These are phyloP conservation scores for Blera fallax DNA, from an alignment of 2,888 invertebrate species.

Conservation along the genomic window DNA sequence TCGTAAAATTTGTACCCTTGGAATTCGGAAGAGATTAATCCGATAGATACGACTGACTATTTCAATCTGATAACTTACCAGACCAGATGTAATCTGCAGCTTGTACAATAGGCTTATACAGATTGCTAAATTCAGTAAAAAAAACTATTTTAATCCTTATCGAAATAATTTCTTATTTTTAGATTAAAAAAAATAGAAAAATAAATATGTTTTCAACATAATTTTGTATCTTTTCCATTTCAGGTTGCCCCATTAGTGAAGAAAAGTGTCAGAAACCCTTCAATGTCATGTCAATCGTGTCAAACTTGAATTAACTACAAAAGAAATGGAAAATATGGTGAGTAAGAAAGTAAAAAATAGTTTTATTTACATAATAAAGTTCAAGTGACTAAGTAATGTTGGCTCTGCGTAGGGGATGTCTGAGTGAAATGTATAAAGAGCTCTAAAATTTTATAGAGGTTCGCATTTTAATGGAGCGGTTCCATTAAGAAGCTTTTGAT, in stretches of 20 bases:
- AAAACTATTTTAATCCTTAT: not conserved
- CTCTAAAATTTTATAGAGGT: too few species aligned
- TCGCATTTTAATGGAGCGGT: too few species aligned
- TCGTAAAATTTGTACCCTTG: not conserved
- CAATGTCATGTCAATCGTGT: conserved; percentile 45
- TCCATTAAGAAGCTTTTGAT: too few species aligned
- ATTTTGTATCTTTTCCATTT: conserved; percentile 18
- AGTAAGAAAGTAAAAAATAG: not conserved
- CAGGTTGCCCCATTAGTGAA: conserved; percentile 50
- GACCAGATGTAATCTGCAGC: too few species aligned
- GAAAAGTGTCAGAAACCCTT: conserved; percentile 31
- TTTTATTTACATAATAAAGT: not conserved
- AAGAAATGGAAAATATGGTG: conserved; percentile 65
- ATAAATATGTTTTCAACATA: not conserved
- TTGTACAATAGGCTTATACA: too few species aligned
- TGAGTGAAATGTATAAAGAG: too few species aligned
- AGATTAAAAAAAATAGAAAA: too few species aligned
- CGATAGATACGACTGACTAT: not conserved
- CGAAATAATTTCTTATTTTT: not conserved
- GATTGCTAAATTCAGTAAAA: not conserved
- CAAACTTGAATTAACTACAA: conserved; percentile 47
- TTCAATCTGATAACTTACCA: not conserved
- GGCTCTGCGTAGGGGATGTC: not conserved
- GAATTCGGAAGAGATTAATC: not conserved
- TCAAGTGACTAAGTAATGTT: not conserved